Evolutionary conservation across 2,888 invertebrate species (phyloP), one percentile per base, ranked within the genome.

Genomic region (Chironomus tentans): DNA sequence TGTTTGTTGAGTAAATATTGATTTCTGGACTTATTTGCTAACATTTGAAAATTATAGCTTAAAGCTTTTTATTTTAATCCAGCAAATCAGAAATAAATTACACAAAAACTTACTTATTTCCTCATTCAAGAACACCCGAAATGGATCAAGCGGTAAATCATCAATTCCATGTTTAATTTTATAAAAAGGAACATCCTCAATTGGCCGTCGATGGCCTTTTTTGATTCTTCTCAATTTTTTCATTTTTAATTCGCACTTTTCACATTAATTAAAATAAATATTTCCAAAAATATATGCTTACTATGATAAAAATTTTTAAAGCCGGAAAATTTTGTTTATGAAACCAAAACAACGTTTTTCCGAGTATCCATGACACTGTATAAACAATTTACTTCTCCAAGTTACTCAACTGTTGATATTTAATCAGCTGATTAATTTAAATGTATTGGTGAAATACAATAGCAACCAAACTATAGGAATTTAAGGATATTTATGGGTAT

Each of bases 81-180:
- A 28, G 5, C 5, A 21, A 62, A 21, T 62, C 12, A 22, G 3
- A 0, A 2, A 10, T 21, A 62, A 18, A 62, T 4, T 21, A 50
- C 10, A 38, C 10, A 22, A 22, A 24, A 7, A 68, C 69, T 74
- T 77, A 79, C 79, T 76, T 13, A 79, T 78, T 76, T 78, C 76
- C 18, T 78, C 78, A 3, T 50, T 5, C 13, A 79, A 77, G 77
- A 79, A 79, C 12, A 75, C 22, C 46, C 76, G 77, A 1, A 78
- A 78, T 12, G 84, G 84, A 80, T 84, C 84, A 38, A 84, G 77
- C 0, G 84, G 84, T 78, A 84, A 78, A 76, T 84, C 82, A 78
- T 84, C 84, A 38, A 79, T 80, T 21, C 79, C 77, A 77, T 84
- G 83, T 47, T 79, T 77, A 74, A 82, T 79, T 47, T 79, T 78